Evolutionary conservation across 2,888 invertebrate species (phyloP).

Genomic region (Vanessa cardui): DNA sequence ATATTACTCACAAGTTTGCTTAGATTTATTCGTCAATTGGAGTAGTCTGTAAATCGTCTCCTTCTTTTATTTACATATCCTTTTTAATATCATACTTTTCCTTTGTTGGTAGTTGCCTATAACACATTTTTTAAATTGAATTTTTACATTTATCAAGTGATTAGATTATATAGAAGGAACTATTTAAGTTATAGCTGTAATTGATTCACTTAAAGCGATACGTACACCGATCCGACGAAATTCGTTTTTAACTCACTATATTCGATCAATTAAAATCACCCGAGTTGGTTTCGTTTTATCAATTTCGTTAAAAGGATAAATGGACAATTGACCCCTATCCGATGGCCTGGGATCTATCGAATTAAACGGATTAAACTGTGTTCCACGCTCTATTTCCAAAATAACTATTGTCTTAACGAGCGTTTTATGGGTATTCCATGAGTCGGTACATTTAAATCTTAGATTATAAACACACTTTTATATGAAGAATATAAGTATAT

Average conservation of each 20-base stretch:
- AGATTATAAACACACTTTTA: neutral
- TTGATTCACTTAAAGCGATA: conserved; percentile 25
- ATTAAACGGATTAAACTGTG: conserved; percentile 73
- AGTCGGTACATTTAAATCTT: neutral
- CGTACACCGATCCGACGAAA: conserved; percentile 48
- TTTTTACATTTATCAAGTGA: neutral
- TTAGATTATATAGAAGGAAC: conserved; percentile 12
- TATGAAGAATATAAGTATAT: neutral
- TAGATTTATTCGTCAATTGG: too few relatives aligned
- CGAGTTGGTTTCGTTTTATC: conserved; percentile 80
- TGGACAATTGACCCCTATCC: conserved; percentile 82
- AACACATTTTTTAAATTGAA: neutral
- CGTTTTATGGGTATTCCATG: neutral
- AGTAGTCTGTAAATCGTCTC: too few relatives aligned
- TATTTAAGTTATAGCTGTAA: conserved; percentile 17
- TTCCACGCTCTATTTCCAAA: conserved; percentile 61
- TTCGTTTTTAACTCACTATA: conserved; percentile 72
- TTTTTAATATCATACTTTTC: too few relatives aligned
- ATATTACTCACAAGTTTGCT: too few relatives aligned
- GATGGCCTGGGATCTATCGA: conserved; percentile 72
- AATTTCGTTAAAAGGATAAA: conserved; percentile 82
- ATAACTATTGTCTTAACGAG: conserved; percentile 33
- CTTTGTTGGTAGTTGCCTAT: too few relatives aligned
- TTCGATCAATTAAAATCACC: conserved; percentile 78
- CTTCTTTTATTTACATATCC: too few relatives aligned